A percentile compares a stretch with the other conserved stretches of the same genome.
Conservation (phyloP, 1,140 invertebrate species). For the Drosophila tropicalis region DNA sequence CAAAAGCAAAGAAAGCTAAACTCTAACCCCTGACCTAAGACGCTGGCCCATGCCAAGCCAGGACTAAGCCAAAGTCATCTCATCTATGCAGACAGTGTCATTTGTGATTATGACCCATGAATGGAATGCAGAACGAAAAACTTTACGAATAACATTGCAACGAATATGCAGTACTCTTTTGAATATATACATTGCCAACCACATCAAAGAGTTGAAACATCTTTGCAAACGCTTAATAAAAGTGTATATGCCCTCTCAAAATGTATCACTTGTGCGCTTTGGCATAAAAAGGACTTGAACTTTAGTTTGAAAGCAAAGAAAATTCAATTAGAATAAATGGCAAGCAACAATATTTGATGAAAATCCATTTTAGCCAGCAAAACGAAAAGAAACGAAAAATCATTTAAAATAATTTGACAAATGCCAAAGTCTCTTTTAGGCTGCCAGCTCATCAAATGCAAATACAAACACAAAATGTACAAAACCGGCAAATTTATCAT, state of each 20-base stretch:
- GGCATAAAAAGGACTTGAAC: background rate
- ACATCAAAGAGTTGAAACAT: too few relatives aligned
- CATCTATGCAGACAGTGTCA: constrained; percentile 57
- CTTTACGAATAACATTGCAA: background rate
- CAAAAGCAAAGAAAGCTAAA: constrained; percentile 44
- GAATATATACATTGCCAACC: too few relatives aligned
- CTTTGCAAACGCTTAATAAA: background rate
- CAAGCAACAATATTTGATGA: background rate
- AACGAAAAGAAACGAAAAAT: constrained; percentile 8
- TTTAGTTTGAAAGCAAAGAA: constrained; percentile 11
- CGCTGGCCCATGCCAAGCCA: background rate
- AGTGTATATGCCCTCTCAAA: background rate
- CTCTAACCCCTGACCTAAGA: constrained; percentile 9
- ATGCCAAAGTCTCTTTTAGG: constrained; percentile 29
- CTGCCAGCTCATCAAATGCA: constrained; percentile 4
- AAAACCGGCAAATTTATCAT: constrained; percentile 63
- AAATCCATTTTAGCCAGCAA: constrained; percentile 7
- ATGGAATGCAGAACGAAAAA: constrained; percentile 1
- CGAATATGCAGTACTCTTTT: background rate
- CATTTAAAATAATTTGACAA: constrained; percentile 55
- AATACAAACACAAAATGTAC: constrained; percentile 10
- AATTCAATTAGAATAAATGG: constrained; percentile 9
- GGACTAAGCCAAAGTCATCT: constrained; percentile 23
- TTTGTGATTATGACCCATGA: constrained; percentile 23
- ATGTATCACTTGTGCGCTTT: background rate